phyloP scores from a whole-genome alignment of 1,140 invertebrate species.

The Drosophila paulistorum region DNA sequence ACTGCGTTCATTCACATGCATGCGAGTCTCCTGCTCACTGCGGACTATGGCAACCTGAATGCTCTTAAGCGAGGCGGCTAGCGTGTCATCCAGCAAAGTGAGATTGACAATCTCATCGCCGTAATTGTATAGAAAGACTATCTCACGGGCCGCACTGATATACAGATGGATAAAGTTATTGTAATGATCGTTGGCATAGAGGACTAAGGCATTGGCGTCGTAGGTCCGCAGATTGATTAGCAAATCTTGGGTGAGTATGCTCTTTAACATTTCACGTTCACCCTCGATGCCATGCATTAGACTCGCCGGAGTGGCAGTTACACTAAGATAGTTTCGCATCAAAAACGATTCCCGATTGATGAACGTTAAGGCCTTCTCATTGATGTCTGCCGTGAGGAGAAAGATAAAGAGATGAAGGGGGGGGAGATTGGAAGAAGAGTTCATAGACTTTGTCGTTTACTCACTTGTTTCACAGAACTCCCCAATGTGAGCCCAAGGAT shows the following conservation, averaged over 20 bases:
- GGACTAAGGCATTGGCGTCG: constrained; percentile 90
- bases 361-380: constrained; percentile 94
- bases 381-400: constrained; percentile 88
- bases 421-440: not conserved
- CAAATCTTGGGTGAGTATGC: constrained; percentile 90
- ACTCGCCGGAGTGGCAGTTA: constrained; percentile 57
- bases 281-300: constrained; percentile 85
- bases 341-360: constrained; percentile 90
- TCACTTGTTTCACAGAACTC: constrained; percentile 94
- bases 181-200: constrained; percentile 96
- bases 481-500: constrained; percentile 95
- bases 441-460: constrained; percentile 46
- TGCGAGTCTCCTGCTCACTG: constrained; percentile 88
- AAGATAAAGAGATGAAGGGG: not conserved
- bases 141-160: constrained; percentile 88
- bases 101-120: constrained; percentile 91
- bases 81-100: constrained; percentile 88
- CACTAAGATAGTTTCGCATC: constrained; percentile 89
- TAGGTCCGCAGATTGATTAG: constrained; percentile 94
- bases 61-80: constrained; percentile 90
- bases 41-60: constrained; percentile 93
- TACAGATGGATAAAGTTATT: constrained; percentile 97
- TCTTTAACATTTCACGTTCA: constrained; percentile 87
- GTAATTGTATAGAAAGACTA: constrained; percentile 93
- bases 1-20: constrained; percentile 93